Base-by-base conservation (phyloP, 2,797 vertebrate genomes). In the Oceanodroma leucorhoa region DNA sequence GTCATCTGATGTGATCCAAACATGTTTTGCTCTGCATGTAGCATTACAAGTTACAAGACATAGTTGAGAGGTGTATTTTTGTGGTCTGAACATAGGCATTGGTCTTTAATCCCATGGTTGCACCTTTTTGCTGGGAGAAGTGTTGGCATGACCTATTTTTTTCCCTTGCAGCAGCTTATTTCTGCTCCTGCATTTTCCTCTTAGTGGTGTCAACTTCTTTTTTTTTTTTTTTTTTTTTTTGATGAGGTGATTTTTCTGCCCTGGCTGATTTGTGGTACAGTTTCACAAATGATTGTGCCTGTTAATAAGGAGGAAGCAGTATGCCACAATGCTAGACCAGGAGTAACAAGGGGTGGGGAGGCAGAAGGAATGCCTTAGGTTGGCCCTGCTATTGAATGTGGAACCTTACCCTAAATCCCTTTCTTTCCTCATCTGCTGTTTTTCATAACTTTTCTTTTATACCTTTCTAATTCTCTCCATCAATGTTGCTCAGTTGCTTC, bases 121-220 rank as follows among this genome's bases (percentile, higher is more conserved):
- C 30, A 48, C 50, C 46, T 91, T 87, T 75, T 84, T 87, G 54
- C 58, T 65, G 55, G 43, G 72, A 64, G 51, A 94, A 82, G 45
- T 19, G 14, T 83, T 94, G 70, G 9, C 80, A 5, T 89, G 92
- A 92, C 95, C 86, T 93, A 41, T 94, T 95, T 96, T 96, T 36
- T 94, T 82, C 21, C 55, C 40, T 90, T 62, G 18, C 54, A 93
- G 70, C 70, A 72, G 83, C 73, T 95, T 13, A 5, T 79, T 91
- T 92, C 77, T 90, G 34, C 83, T 88, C 9, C 38, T 64, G 80
- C 5, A 0, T 94, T 84, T 93, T 91, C 64, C 10, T 82, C 41
- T 90, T 82, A 40, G 88, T 88, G 84, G 50, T 88, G 80, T 90
- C 61, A 93, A 78, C 26, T 58, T 73, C 2, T 73, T 19, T 72